Conservation (phyloP, 1,140 invertebrate species). For the Anastatus disparis region DNA sequence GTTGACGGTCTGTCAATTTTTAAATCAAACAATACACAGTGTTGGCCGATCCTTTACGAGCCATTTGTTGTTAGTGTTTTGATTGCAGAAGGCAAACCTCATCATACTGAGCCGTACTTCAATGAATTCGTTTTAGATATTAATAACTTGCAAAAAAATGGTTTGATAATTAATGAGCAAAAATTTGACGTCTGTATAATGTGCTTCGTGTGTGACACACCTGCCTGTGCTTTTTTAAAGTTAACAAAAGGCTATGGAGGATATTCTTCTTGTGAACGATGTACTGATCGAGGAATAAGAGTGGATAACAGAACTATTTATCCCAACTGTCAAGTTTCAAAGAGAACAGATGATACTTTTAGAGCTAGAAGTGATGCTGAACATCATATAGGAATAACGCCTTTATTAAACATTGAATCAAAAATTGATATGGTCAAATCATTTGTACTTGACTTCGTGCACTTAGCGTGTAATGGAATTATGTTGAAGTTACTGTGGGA, state of each 20-base stretch:
- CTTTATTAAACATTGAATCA: not conserved
- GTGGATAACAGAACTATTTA: conserved; percentile 19
- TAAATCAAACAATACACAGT: too few relatives aligned
- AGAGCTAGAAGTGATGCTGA: not conserved
- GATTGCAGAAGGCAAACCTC: conserved; percentile 30
- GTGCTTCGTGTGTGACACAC: conserved; percentile 41
- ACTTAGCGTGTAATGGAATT: not conserved
- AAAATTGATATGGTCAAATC: not conserved
- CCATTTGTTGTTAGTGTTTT: conserved; percentile 40
- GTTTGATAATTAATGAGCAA: conserved; percentile 13
- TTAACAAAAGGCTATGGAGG: conserved; percentile 35
- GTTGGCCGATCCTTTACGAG: not conserved
- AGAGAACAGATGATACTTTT: conserved; percentile 27
- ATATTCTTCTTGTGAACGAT: conserved; percentile 39
- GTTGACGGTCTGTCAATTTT: too few relatives aligned
- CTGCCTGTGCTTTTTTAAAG: conserved; percentile 39
- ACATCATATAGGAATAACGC: conserved; percentile 11
- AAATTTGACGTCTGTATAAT: conserved; percentile 26
- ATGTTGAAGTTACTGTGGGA: not conserved
- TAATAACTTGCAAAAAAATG: conserved; percentile 6
- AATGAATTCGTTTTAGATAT: conserved; percentile 35
- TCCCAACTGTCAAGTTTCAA: not conserved
- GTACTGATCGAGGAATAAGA: not conserved
- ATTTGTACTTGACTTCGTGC: not conserved
- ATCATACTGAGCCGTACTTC: conserved; percentile 28